Evolutionary conservation across 2,113 vertebrate species (phyloP).

Genomic region (Eleginops maclovinus): DNA sequence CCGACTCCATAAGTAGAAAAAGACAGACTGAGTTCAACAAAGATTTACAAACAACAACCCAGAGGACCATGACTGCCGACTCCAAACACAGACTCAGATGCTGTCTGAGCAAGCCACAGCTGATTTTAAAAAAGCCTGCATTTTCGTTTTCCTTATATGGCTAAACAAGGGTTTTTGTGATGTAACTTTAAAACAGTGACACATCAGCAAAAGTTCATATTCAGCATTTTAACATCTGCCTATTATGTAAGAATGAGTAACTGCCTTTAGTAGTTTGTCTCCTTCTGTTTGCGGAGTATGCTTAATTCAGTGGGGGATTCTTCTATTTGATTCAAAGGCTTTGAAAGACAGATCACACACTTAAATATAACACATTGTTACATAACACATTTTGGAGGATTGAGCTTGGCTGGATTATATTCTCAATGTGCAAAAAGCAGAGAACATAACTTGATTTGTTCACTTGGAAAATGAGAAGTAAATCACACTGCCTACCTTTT

Average conservation of each 20-base stretch:
- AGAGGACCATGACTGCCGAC: background rate
- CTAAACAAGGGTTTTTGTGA: background rate
- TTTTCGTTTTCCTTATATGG: conserved; percentile 41
- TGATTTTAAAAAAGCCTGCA: conserved; percentile 37
- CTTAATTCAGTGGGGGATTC: background rate
- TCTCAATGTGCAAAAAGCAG: background rate
- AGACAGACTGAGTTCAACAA: background rate
- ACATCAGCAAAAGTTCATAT: conserved; percentile 1
- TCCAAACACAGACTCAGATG: conserved; percentile 23
- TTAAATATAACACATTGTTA: conserved; percentile 9
- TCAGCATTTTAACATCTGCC: conserved; percentile 3
- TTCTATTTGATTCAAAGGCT: background rate
- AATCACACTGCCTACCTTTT: conserved; percentile 86
- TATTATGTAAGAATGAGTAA: background rate
- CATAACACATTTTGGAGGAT: conserved; percentile 9
- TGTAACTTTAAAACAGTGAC: conserved; percentile 6
- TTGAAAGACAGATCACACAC: background rate
- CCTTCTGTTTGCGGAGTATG: background rate
- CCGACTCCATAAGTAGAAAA: conserved; percentile 9
- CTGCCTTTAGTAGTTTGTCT: background rate
- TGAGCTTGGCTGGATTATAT: background rate
- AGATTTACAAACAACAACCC: background rate
- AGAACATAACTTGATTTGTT: background rate
- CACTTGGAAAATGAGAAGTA: background rate
- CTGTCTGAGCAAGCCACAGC: conserved; percentile 34